Evolutionary conservation across 2,797 vertebrate species (phyloP), one percentile per base, ranked within the genome.

Genomic region (Margarornis squamiger): DNA sequence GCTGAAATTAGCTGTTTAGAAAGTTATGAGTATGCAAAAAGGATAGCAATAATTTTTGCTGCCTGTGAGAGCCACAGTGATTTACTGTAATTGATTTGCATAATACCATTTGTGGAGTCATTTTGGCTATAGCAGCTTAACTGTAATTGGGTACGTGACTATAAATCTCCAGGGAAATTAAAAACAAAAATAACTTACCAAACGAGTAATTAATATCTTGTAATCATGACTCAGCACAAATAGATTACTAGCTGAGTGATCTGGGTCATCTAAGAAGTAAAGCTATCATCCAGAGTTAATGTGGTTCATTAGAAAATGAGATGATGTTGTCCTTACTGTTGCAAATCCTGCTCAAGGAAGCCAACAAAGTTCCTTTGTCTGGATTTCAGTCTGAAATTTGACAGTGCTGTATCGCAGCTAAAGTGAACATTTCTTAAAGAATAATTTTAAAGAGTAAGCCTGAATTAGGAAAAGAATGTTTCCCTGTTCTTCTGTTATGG

Each of bases 91-190:
- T 55, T 78, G 66, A 90, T 91, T 93, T 96, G 94, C 88, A 88
- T 96, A 95, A 82, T 63, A 18, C 27, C 57, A 74, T 93, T 95
- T 91, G 71, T 90, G 59, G 84, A 94, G 62, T 82, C 88, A 63
- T 92, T 94, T 73, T 83, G 41, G 67, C 90, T 84, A 27, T 32
- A 86, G 55, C 1, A 0, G 45, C 79, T 92, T 90, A 87, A 54
- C 51, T 82, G 63, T 92, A 93, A 95, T 93, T 93, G 52, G 73
- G 59, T 86, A 58, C 0, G 3, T 59, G 74, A 55, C 59, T 65
- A 34, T 88, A 94, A 95, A 91, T 86, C 94, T 92, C 80, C 29
- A 48, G 51, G 86, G 92, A 96, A 95, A 96, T 88, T 82, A 93
- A 95, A 96, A 96, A 11, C 70, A 90, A 96, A 96, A 94, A 86